These are phyloP conservation scores for Enteromius trimaculatus DNA, from an alignment of 2,797 vertebrate species.

Conservation along the genomic window DNA sequence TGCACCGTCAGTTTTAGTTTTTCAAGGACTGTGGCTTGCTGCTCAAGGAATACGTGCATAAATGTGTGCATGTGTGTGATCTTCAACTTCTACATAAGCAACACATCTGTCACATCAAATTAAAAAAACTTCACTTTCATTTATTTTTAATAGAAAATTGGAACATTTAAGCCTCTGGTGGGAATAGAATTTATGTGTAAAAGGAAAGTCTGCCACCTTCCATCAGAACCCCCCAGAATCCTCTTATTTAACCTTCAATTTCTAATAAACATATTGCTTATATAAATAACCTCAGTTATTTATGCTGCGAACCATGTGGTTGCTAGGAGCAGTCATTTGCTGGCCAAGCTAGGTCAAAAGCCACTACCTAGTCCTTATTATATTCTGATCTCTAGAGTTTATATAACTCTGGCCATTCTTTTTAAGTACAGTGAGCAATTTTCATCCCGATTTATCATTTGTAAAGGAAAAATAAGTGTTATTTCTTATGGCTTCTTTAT, in stretches of 20 bases:
- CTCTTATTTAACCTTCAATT: background rate
- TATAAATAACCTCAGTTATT: background rate
- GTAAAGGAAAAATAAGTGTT: background rate
- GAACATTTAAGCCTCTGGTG: background rate
- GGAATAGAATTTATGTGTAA: background rate
- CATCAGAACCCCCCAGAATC: background rate
- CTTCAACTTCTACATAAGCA: background rate
- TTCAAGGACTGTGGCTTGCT: conserved; percentile 15
- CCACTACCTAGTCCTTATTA: background rate
- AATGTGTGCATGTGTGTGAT: conserved; percentile 8
- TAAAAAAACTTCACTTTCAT: conserved; percentile 13
- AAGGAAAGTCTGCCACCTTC: conserved; percentile 11
- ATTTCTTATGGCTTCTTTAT: background rate
- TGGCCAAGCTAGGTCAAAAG: background rate
- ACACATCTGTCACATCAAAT: conserved; percentile 21
- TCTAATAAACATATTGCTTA: conserved; percentile 15
- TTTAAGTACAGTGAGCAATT: background rate
- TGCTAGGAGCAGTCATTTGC: background rate
- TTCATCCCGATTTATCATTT: background rate
- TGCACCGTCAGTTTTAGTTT: conserved; percentile 28
- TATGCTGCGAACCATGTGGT: background rate
- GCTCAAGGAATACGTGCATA: background rate
- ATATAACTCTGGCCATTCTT: background rate
- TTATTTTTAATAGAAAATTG: background rate
- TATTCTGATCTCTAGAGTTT: background rate